Conservation (phyloP, 2,797 vertebrate genomes). For the Haliaeetus albicilla region DNA sequence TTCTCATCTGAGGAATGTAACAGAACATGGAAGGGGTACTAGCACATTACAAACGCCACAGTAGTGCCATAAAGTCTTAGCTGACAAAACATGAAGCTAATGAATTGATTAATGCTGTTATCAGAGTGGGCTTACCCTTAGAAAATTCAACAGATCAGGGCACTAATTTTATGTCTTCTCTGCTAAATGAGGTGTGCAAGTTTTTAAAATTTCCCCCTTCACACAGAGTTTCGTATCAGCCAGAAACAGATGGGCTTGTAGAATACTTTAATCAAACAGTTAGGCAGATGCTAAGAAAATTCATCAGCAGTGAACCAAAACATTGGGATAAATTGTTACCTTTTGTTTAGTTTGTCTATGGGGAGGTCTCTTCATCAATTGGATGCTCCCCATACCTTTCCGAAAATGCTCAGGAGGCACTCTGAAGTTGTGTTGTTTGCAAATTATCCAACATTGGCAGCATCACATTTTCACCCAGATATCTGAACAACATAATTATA, state of each 20-base stretch:
- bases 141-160: constrained; percentile 55
- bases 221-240: constrained; percentile 49
- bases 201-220: constrained; percentile 65
- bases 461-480: not conserved
- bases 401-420: not conserved
- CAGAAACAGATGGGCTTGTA: constrained; percentile 73
- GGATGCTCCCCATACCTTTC: not conserved
- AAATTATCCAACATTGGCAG: constrained; percentile 14
- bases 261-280: constrained; percentile 72
- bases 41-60: not conserved
- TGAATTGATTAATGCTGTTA: constrained; percentile 64
- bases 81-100: constrained; percentile 39
- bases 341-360: constrained; percentile 65
- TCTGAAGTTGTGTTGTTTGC: not conserved
- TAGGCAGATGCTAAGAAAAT: constrained; percentile 74
- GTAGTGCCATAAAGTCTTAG: not conserved
- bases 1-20: not conserved
- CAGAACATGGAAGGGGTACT: not conserved
- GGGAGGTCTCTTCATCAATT: constrained; percentile 42
- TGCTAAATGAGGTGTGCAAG: constrained; percentile 73
- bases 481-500: too few species aligned
- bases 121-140: constrained; percentile 44
- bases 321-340: constrained; percentile 67
- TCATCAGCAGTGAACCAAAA: constrained; percentile 70
- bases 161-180: constrained; percentile 64